Conservation (phyloP, 2,797 vertebrate genomes). For the Oreonectes daqikongensis region DNA sequence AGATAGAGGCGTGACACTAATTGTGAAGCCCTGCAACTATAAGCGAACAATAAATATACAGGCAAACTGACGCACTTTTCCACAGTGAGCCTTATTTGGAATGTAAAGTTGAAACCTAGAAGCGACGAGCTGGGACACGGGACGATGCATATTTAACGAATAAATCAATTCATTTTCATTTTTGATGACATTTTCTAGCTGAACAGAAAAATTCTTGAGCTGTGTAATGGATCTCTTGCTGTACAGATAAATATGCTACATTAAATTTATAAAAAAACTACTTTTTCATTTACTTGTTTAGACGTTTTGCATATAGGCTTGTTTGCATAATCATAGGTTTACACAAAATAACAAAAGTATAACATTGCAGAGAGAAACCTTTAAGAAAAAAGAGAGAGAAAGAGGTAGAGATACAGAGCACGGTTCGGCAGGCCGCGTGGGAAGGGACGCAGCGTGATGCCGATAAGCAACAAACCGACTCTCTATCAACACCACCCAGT, state of each 20-base stretch:
- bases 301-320: too few relatives aligned
- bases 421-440: slow-evolving; percentile 6
- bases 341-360: neutral
- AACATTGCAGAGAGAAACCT: neutral
- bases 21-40: slow-evolving; percentile 72
- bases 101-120: slow-evolving; percentile 30
- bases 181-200: slow-evolving; percentile 51
- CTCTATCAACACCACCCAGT: slow-evolving; percentile 23
- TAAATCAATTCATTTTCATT: slow-evolving; percentile 14
- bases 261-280: slow-evolving; percentile 24
- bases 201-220: slow-evolving; percentile 25
- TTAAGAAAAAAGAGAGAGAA: neutral
- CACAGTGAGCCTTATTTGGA: slow-evolving; percentile 28
- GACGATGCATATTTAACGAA: slow-evolving; percentile 32
- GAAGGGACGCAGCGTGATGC: slow-evolving; percentile 2
- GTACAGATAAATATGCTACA: slow-evolving; percentile 7
- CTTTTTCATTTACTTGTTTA: too few relatives aligned
- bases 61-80: slow-evolving; percentile 68
- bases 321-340: neutral
- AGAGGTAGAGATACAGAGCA: neutral
- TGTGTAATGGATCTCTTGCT: slow-evolving; percentile 5
- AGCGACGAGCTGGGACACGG: slow-evolving; percentile 25
- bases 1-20: slow-evolving; percentile 76
- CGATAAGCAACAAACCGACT: slow-evolving; percentile 24
- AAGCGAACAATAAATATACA: slow-evolving; percentile 66